Percentiles rank a stretch among this genome's conserved stretches.
phyloP scores from a whole-genome alignment of 2,113 vertebrate genomes.

The Amblyornis subalaris region DNA sequence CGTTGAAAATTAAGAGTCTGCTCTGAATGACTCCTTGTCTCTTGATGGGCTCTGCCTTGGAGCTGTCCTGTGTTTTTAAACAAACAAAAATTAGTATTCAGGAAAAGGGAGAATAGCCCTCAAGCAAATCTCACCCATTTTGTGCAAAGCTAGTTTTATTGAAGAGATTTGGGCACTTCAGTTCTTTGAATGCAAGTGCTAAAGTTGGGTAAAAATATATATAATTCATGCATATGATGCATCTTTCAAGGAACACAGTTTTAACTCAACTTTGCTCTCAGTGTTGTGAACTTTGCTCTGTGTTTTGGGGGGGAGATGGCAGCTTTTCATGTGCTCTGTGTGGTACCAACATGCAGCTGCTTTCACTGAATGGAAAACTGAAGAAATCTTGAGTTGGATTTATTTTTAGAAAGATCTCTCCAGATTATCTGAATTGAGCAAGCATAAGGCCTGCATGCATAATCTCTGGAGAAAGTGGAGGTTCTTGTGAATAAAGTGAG shows the following conservation, averaged over 20 bases:
- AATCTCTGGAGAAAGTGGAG: background rate
- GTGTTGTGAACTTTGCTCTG: background rate
- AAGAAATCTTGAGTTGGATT: background rate
- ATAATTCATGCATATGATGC: background rate
- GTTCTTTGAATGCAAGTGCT: rapidly evolving
- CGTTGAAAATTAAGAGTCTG: background rate
- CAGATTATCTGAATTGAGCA: background rate
- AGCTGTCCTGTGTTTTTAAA: background rate
- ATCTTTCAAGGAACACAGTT: background rate
- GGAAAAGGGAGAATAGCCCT: background rate
- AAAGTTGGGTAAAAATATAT: background rate
- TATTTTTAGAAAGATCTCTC: background rate
- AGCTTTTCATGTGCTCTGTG: rapidly evolving
- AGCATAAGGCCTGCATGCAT: background rate
- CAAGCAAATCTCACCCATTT: background rate
- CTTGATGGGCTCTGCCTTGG: background rate
- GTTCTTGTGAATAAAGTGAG: background rate
- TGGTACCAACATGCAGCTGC: background rate
- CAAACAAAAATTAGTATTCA: background rate
- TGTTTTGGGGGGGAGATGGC: background rate
- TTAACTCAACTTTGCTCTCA: background rate
- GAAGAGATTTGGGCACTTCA: background rate
- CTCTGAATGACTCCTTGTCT: background rate
- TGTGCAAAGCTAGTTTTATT: background rate
- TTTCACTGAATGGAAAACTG: background rate